These are phyloP conservation scores for Chrysaora quinquecirrha DNA, from an alignment of 30 jellyfish, hydroid and myxozoan genomes.

Conservation along the genomic window DNA sequence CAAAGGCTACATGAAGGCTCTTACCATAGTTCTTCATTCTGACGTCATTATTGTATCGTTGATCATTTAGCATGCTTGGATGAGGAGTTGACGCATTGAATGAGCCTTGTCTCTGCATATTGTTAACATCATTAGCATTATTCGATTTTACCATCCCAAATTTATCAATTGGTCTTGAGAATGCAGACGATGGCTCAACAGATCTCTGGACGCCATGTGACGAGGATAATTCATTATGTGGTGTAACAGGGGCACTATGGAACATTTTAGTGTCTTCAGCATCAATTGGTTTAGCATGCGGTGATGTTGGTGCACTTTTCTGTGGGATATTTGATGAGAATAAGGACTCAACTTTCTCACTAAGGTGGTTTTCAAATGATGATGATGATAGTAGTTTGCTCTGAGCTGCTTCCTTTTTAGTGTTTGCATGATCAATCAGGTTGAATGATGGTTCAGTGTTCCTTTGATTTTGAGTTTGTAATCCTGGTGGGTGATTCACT, in stretches of 20 bases:
- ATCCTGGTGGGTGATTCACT: background rate
- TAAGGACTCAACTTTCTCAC: background rate
- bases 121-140: background rate
- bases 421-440: no score
- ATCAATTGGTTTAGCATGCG: background rate
- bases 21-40: background rate
- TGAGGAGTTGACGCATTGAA: background rate
- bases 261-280: background rate
- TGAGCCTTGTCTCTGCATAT: background rate
- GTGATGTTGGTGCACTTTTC: background rate
- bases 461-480: background rate
- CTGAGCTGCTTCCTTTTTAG: background rate
- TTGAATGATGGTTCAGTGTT: background rate
- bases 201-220: background rate
- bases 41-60: background rate
- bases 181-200: background rate
- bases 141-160: background rate
- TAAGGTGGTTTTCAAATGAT: background rate
- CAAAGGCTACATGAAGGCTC: no score
- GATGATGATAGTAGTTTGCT: background rate
- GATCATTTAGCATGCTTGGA: background rate
- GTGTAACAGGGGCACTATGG: slow-evolving; percentile 9
- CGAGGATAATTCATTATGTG: background rate
- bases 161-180: background rate
- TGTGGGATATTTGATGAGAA: background rate